Evolutionary conservation across 2,888 invertebrate species (phyloP).

Genomic region (Brenthis hecate): DNA sequence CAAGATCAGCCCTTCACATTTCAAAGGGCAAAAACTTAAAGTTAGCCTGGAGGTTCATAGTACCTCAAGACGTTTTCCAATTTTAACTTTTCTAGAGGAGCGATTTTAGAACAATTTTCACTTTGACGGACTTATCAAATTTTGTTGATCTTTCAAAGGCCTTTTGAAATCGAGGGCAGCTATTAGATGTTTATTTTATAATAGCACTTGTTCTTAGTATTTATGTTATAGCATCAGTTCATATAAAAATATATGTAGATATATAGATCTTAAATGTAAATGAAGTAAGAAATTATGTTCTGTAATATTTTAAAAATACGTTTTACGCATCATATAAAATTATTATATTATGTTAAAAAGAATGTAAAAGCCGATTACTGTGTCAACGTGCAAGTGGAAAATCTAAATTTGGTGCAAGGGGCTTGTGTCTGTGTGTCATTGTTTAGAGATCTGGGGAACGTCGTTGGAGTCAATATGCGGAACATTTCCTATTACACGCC

Average conservation of each 20-base stretch:
- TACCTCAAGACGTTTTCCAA: conserved; percentile 76
- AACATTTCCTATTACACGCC: conserved; percentile 83
- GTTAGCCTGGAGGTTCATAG: conserved; percentile 71
- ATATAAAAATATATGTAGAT: background rate
- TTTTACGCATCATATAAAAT: background rate
- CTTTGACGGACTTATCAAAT: conserved; percentile 70
- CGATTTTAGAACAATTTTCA: conserved; percentile 70
- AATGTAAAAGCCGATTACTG: conserved; percentile 11
- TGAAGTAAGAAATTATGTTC: background rate
- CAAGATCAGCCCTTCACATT: conserved; percentile 67
- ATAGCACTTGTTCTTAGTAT: background rate
- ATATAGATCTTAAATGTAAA: background rate
- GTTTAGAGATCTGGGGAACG: conserved; percentile 77
- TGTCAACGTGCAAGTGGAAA: conserved; percentile 30
- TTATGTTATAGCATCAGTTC: background rate
- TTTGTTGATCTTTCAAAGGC: conserved; percentile 64
- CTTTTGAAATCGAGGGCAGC: conserved; percentile 21
- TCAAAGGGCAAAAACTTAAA: conserved; percentile 72
- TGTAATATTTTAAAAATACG: background rate
- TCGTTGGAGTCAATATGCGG: conserved; percentile 81
- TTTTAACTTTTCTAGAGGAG: conserved; percentile 72
- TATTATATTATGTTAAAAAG: conserved; percentile 8
- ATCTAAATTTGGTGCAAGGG: conserved; percentile 42
- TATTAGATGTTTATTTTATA: conserved; percentile 23
- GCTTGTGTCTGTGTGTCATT: conserved; percentile 61